Conservation (phyloP, 2,888 invertebrate genomes). For the Nebria salina region DNA sequence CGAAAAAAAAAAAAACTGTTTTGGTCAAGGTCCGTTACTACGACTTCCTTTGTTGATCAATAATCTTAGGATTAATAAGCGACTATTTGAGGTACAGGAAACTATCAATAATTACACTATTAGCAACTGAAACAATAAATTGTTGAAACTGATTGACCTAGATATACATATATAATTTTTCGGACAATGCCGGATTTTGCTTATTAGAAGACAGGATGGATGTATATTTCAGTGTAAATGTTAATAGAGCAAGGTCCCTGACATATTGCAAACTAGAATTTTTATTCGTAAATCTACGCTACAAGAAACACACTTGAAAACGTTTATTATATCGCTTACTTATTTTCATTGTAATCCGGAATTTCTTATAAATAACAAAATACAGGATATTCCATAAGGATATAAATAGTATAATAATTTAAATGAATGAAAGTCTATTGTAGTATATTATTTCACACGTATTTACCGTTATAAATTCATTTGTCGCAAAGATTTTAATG, state of each 20-base stretch:
- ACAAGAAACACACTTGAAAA: too few species aligned
- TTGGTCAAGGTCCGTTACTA: background rate
- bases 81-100: background rate
- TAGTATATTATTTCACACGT: background rate
- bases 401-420: background rate
- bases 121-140: background rate
- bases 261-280: background rate
- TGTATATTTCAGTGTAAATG: background rate
- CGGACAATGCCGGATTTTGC: background rate
- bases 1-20: background rate
- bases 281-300: too few species aligned
- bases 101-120: background rate
- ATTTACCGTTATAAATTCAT: background rate
- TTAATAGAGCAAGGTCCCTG: background rate
- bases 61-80: background rate
- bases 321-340: too few species aligned
- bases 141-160: background rate
- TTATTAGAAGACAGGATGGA: background rate
- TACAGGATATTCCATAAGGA: background rate
- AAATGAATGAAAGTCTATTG: background rate
- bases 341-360: too few species aligned
- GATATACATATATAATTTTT: background rate
- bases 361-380: background rate
- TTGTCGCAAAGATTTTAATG: background rate
- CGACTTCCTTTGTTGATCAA: slow-evolving; percentile 1